Conservation (phyloP, 2,888 invertebrate species). For the Cryptophagus acutangulus region DNA sequence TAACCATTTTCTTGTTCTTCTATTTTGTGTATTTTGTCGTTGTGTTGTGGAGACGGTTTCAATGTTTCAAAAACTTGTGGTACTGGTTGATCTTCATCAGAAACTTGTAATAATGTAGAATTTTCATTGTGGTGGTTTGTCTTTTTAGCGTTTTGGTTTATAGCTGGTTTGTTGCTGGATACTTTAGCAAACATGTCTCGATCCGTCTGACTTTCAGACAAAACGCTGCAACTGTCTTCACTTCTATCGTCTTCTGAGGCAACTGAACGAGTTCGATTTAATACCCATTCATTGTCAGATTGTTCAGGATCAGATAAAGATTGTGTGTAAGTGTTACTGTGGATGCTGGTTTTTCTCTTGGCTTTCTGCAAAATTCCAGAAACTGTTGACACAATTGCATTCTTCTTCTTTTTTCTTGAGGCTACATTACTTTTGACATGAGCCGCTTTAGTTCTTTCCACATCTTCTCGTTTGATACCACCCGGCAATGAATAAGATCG, state of each 20-base stretch:
- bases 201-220: constrained; percentile 61
- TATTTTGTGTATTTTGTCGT: constrained; percentile 39
- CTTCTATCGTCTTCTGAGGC: constrained; percentile 67
- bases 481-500: constrained; percentile 79
- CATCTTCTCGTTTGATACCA: constrained; percentile 57
- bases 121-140: constrained; percentile 41
- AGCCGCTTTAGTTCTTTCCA: constrained; percentile 49
- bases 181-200: constrained; percentile 64
- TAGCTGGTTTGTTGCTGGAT: constrained; percentile 39
- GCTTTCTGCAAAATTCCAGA: constrained; percentile 83
- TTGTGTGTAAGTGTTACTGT: constrained; percentile 51
- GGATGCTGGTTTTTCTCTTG: constrained; percentile 59
- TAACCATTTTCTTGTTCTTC: constrained; percentile 39
- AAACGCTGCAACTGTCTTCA: constrained; percentile 52
- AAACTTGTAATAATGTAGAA: constrained; percentile 20
- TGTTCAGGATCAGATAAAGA: constrained; percentile 74
- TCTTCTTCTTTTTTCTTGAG: constrained; percentile 67
- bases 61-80: constrained; percentile 27
- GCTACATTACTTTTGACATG: constrained; percentile 34
- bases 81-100: constrained; percentile 22
- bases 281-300: constrained; percentile 64
- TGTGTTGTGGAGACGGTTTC: constrained; percentile 17
- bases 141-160: too few relatives aligned
- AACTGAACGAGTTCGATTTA: constrained; percentile 64
- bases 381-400: constrained; percentile 76